Percentiles rank a stretch among this genome's conserved stretches.
phyloP scores from a whole-genome alignment of 2,113 vertebrate species.

The Oreochromis tanganicae region DNA sequence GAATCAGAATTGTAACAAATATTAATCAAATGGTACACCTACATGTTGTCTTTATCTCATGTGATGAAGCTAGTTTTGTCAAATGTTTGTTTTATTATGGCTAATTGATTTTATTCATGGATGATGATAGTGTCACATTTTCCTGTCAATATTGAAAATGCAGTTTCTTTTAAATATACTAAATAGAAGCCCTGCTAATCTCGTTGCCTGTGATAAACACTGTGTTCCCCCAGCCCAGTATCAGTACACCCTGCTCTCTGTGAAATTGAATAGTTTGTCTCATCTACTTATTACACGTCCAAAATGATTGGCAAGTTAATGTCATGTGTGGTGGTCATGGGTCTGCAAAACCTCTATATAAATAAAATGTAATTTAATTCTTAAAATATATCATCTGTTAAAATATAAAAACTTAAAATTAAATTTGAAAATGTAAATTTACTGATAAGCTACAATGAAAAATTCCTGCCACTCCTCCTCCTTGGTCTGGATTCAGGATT shows the following conservation, averaged over 20 bases:
- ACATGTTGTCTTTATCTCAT: neutral
- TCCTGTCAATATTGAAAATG: conserved; percentile 4
- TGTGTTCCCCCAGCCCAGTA: neutral
- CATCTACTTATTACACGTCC: neutral
- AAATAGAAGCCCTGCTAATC: neutral
- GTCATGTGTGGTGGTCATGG: neutral
- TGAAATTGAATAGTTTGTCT: neutral
- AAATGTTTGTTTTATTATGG: neutral
- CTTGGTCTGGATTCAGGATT: neutral
- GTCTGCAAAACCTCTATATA: neutral
- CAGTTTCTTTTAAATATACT: neutral
- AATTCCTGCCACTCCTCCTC: neutral
- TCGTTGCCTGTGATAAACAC: conserved; percentile 24
- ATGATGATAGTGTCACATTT: neutral
- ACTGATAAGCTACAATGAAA: neutral
- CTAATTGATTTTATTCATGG: neutral
- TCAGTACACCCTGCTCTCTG: neutral
- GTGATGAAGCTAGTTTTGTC: neutral
- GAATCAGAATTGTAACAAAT: neutral
- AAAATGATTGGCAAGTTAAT: neutral
- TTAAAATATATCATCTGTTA: neutral
- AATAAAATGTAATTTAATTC: neutral
- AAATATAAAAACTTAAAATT: neutral
- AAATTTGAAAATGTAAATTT: neutral
- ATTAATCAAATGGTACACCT: neutral